Conservation (phyloP, 2,113 vertebrate genomes). For the Lophura nycthemera region DNA sequence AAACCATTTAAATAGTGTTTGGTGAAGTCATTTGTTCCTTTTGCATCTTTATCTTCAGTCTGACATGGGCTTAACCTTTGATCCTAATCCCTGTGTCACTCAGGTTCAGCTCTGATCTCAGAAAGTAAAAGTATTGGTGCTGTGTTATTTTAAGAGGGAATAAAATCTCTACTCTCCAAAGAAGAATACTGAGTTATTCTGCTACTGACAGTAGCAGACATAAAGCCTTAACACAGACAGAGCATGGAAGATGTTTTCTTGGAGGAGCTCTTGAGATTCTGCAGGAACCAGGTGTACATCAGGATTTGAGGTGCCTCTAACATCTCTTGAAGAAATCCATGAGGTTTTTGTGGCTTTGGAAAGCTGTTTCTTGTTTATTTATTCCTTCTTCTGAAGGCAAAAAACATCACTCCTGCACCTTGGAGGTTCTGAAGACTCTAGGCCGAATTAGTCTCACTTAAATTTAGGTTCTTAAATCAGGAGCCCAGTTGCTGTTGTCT, state of each 20-base stretch:
- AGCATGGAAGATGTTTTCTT: background rate
- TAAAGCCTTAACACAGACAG: background rate
- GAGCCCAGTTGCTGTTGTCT: background rate
- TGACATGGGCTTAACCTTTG: slow-evolving; percentile 62
- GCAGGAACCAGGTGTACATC: background rate
- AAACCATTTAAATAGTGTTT: slow-evolving; percentile 33
- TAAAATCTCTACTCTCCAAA: background rate
- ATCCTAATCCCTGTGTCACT: slow-evolving; percentile 22
- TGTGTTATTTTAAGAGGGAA: background rate
- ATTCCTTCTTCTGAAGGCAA: background rate
- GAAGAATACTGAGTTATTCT: background rate
- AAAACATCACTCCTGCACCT: background rate
- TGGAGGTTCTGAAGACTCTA: background rate
- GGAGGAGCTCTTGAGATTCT: background rate
- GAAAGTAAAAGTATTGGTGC: slow-evolving; percentile 7
- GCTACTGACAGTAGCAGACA: background rate
- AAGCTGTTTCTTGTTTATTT: background rate
- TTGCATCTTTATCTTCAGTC: slow-evolving; percentile 59
- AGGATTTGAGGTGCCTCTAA: background rate
- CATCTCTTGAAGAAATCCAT: background rate
- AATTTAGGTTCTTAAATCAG: background rate
- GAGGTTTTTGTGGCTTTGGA: background rate
- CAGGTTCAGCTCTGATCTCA: slow-evolving; percentile 26
- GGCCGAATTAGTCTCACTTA: background rate
- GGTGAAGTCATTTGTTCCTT: slow-evolving; percentile 48